phyloP scores from a whole-genome alignment of 2,113 vertebrate species.

The Hystrix cristata region DNA sequence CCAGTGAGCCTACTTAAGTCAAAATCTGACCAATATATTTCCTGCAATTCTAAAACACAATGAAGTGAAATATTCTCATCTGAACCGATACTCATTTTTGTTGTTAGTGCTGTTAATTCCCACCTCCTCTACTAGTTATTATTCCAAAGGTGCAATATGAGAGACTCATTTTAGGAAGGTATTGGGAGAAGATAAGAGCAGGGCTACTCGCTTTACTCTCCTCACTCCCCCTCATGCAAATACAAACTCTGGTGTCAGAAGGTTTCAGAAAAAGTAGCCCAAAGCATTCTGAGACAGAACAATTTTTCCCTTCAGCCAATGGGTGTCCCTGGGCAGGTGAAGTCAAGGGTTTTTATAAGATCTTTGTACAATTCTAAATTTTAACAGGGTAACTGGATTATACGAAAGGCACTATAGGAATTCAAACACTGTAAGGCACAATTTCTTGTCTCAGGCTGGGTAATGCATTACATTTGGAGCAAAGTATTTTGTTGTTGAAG shows the following conservation, averaged over 20 bases:
- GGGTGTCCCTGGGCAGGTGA: background rate
- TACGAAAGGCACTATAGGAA: background rate
- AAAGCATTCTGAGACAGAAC: background rate
- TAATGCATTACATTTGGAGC: conserved; percentile 17
- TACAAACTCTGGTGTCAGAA: conserved; percentile 10
- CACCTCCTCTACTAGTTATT: background rate
- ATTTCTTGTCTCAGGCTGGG: background rate
- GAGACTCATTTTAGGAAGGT: background rate
- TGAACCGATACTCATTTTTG: background rate
- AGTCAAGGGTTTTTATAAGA: conserved; percentile 4
- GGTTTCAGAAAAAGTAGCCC: background rate
- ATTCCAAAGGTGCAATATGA: background rate
- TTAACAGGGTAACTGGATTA: background rate
- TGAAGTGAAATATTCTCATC: conserved; percentile 1
- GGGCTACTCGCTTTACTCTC: background rate
- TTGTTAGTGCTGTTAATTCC: background rate
- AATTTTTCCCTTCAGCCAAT: background rate
- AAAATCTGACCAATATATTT: conserved; percentile 2
- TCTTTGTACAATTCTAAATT: conserved; percentile 17
- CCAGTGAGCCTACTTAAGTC: background rate
- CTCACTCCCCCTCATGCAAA: background rate
- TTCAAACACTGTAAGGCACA: background rate
- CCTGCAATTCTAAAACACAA: conserved; percentile 12
- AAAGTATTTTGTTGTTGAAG: conserved; percentile 3
- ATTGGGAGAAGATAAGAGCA: background rate